Conservation (phyloP, 2,888 invertebrate species). For the Stenichneumon culpator region DNA sequence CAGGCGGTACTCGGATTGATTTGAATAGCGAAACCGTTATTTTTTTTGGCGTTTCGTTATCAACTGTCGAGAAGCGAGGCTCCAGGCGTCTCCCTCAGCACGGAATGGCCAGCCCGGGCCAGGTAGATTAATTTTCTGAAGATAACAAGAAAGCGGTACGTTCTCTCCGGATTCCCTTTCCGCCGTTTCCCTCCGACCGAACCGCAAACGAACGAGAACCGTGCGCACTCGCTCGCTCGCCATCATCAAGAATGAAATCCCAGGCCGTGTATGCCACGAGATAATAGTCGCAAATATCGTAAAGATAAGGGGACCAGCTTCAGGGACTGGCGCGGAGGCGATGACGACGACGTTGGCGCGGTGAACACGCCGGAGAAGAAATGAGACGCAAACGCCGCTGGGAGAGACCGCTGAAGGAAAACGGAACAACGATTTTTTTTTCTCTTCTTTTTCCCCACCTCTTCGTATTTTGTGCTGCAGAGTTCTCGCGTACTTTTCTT, state of each 20-base stretch:
- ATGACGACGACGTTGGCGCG: constrained; percentile 59
- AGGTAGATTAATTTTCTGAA: constrained; percentile 70
- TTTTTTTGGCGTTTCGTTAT: neutral
- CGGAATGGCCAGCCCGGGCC: constrained; percentile 50
- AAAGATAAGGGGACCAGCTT: constrained; percentile 80
- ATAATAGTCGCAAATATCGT: constrained; percentile 85
- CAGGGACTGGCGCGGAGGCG: constrained; percentile 45
- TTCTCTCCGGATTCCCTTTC: constrained; percentile 29
- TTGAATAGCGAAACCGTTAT: neutral
- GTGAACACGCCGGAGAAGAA: constrained; percentile 44
- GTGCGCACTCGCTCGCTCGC: constrained; percentile 47
- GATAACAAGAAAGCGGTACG: constrained; percentile 41
- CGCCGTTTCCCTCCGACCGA: neutral
- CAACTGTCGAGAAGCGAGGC: neutral
- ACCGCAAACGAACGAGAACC: constrained; percentile 40
- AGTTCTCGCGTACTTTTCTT: constrained; percentile 46
- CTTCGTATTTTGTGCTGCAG: constrained; percentile 38
- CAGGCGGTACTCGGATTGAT: neutral
- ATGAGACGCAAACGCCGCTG: constrained; percentile 50
- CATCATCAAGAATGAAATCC: constrained; percentile 74
- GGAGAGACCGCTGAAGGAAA: constrained; percentile 65
- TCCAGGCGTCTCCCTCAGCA: neutral
- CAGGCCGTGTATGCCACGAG: constrained; percentile 78
- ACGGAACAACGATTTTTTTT: constrained; percentile 74
- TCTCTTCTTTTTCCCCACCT: constrained; percentile 45